Evolutionary conservation across 2,888 invertebrate species (phyloP).

Genomic region (Stenichneumon culpator): DNA sequence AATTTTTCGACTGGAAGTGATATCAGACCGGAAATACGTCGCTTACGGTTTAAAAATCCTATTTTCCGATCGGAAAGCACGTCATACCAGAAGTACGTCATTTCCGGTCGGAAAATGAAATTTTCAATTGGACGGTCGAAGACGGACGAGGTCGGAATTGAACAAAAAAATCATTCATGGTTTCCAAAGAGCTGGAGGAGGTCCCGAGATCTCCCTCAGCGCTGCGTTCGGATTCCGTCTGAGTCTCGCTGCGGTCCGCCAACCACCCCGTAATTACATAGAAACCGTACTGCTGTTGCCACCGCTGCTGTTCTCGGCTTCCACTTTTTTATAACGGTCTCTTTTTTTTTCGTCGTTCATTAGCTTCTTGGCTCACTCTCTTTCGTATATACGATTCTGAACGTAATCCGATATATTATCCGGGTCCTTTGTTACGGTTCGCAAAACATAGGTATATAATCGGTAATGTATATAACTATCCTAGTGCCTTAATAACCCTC

Average conservation of each 20-base stretch:
- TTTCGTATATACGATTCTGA: slow-evolving; percentile 55
- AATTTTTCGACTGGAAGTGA: too few relatives aligned
- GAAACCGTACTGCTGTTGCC: slow-evolving; percentile 55
- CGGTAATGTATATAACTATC: slow-evolving; percentile 57
- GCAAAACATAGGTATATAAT: slow-evolving; percentile 70
- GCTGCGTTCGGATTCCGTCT: slow-evolving; percentile 26
- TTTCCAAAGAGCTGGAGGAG: slow-evolving; percentile 49
- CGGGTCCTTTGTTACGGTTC: slow-evolving; percentile 73
- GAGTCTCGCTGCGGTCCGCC: background rate
- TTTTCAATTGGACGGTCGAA: background rate
- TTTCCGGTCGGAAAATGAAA: background rate
- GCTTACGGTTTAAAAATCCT: too few relatives aligned
- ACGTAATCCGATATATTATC: slow-evolving; percentile 72
- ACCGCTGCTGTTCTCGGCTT: slow-evolving; percentile 71
- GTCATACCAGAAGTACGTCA: background rate
- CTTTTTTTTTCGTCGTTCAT: slow-evolving; percentile 70
- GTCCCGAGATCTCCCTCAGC: slow-evolving; percentile 19
- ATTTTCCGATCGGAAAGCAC: too few relatives aligned
- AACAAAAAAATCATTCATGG: slow-evolving; percentile 54
- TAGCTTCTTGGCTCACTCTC: slow-evolving; percentile 60
- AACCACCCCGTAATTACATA: slow-evolving; percentile 69
- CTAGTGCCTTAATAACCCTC: slow-evolving; percentile 58
- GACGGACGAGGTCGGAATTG: background rate
- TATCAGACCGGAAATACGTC: too few relatives aligned
- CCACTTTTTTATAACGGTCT: slow-evolving; percentile 76